Conservation (phyloP, 2,888 invertebrate species). For the Hylaea fasciaria region DNA sequence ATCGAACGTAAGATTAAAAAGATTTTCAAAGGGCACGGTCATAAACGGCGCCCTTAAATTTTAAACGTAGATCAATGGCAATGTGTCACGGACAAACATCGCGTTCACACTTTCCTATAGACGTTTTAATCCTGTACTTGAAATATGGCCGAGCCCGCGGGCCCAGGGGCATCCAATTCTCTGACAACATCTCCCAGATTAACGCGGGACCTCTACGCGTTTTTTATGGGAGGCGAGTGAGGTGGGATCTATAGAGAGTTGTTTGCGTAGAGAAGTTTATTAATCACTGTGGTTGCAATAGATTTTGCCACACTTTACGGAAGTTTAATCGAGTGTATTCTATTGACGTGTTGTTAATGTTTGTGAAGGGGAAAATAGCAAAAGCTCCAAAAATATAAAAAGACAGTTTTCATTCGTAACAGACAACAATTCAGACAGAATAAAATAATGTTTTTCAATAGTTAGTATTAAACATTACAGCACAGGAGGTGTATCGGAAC, state of each 20-base stretch:
- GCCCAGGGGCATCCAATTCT: conserved; percentile 66
- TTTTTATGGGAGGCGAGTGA: conserved; percentile 57
- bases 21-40: conserved; percentile 52
- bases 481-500: too few relatives aligned
- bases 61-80: conserved; percentile 74
- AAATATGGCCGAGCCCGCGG: conserved; percentile 72
- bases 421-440: too few relatives aligned
- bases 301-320: too few relatives aligned
- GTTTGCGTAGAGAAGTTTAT: conserved; percentile 27
- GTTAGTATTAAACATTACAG: too few relatives aligned
- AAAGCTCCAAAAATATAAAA: too few relatives aligned
- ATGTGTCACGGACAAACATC: conserved; percentile 78
- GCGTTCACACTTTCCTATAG: conserved; percentile 76
- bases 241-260: conserved; percentile 49
- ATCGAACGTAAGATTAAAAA: conserved; percentile 53
- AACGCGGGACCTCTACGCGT: conserved; percentile 58
- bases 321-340: background rate
- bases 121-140: conserved; percentile 81
- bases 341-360: too few relatives aligned
- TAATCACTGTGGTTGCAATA: background rate
- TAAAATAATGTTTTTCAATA: too few relatives aligned
- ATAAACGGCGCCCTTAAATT: conserved; percentile 70
- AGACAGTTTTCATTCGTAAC: too few relatives aligned
- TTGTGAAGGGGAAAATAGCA: too few relatives aligned
- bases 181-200: conserved; percentile 69